Base-by-base conservation (phyloP, 1,140 invertebrate species). In the Archivesica marissinica region DNA sequence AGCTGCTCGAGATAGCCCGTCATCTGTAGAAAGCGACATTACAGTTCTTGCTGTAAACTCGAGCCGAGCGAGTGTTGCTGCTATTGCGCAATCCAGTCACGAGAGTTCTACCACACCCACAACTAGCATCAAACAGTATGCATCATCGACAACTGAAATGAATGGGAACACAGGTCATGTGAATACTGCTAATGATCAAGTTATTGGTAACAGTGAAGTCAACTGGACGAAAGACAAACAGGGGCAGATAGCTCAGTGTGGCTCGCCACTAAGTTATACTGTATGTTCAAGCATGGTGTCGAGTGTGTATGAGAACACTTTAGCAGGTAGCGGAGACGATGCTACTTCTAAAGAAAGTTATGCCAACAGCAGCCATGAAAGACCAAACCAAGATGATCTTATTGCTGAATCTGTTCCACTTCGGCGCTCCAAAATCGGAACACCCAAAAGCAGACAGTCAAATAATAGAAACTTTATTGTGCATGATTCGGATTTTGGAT, bases 261-360 rank as follows among this genome's bases (percentile, higher is more conserved):
- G 89, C 13, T 92, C 92, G 23, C 91, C 91, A 15, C 82, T 93
- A 25, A 89, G 88, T 6, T 89, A 75, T 70, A 90, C 87, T 88
- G 88, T 92, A 17, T 92, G 91, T 81, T 89, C 86, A 50, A 90
- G 89, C 68, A 93, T 93, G 92, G 91, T 93, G 30, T 91, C 90
- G 0, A 93, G 92, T 89, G 88, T 93, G 25, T 93, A 93, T 75
- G 85, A 92, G 77, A 90, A 90, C 41, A 88, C 90, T 35, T 23
- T 90, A 6, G 25, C 84, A 59, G 47, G 85, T 4, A 50, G 61
- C 13, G 78, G 79, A 38, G 84, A 61, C n/a, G 81, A 81, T 35
- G 56, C 66, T 28, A 30, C 74, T 33, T 9, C 68, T n/a, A 35
- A 25, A 56, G 72, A 72, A 35, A 38, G 28, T 78, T 35, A 25